Base-by-base conservation (phyloP, 2,888 invertebrate genomes). In the Dione juno region DNA sequence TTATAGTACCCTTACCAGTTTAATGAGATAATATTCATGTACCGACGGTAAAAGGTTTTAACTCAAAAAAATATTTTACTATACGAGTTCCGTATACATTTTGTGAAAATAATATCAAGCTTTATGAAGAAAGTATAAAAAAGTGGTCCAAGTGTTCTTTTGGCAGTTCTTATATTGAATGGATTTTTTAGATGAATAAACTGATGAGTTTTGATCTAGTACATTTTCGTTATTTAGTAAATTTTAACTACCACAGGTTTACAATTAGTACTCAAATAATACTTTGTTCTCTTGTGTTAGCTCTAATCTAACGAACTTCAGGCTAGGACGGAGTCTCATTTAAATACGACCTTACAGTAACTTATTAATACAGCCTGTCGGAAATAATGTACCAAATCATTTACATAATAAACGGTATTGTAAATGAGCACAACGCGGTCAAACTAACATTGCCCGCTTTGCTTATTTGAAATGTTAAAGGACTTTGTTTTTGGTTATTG, bases 281-380 rank as follows among this genome's bases (percentile, higher is more conserved):
- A 28, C 21, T 1, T 54, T 35, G 37, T 21, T 58, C 28, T 37
- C 21, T 16, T 52, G 54, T n/a, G n/a, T n/a, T n/a, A n/a, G n/a
- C n/a, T 59, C 63, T 66, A 71, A 71, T 69, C 72, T 72, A 74
- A 74, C 70, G 68, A 70, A 73, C 71, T 72, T 61, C 66, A 58
- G 53, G 69, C 64, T 72, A 68, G 73, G 72, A 73, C 73, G 71
- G 53, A 70, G 70, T 71, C 78, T 78, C 78, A 82, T 85, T 86
- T 82, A 77, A 79, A 85, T 84, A 81, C 81, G 79, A 79, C 79
- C 82, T 78, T 75, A 76, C 76, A 75, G 77, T 76, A 58, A 53
- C 73, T 76, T 77, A 78, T 75, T 78, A 78, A 78, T 79, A 76
- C 76, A 75, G 70, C 65, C 74, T 76, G 76, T 78, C 77, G 78